Base-by-base conservation (phyloP, 2,888 invertebrate genomes). In the Sinohyriopsis cumingii region DNA sequence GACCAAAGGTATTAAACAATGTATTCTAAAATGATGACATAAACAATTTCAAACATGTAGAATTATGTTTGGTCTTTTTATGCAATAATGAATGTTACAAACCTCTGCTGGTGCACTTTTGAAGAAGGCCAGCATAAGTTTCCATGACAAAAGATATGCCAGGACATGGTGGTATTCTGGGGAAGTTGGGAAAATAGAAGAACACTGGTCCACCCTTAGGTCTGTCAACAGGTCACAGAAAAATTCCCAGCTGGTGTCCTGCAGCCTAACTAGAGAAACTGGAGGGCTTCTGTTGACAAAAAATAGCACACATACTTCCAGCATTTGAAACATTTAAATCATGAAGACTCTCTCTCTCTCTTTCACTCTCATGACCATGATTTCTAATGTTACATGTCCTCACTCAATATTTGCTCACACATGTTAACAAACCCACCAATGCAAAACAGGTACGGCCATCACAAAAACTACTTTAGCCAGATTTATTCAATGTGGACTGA, bases 71-170 rank as follows among this genome's bases (percentile, higher is more conserved):
- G 45, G 15, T 45, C 45, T 15, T 3, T 45, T 0, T 45, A 45
- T 28, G 15, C 4, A 45, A 15, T 45, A 45, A 45, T 45, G 45
- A 45, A 22, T 54, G 25, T 20, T 33, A 69, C 95, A 25, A 75
- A 88, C 92, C 89, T 95, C 94, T 5, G 93, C 92, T 33, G 93
- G 92, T 20, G 95, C 93, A 72, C 92, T 92, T 62, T 91, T 91
- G 83, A 94, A 94, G 83, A 94, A 92, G 66, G 92, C 90, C 74
- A 95, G 90, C 61, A 94, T 89, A 69, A 94, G 92, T 82, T 93
- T 93, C 93, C 94, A 95, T 63, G 94, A 90, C 73, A 96, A 91
- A 82, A 96, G 91, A 91, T 94, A 95, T 57, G 94, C 94, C 60
- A 94, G 91, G 20, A 93, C 92, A 82, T 92, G 92, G 45, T 83